Evolutionary conservation across 1,140 invertebrate species (phyloP), one percentile per base, ranked within the genome.

Genomic region (Samia ricini): DNA sequence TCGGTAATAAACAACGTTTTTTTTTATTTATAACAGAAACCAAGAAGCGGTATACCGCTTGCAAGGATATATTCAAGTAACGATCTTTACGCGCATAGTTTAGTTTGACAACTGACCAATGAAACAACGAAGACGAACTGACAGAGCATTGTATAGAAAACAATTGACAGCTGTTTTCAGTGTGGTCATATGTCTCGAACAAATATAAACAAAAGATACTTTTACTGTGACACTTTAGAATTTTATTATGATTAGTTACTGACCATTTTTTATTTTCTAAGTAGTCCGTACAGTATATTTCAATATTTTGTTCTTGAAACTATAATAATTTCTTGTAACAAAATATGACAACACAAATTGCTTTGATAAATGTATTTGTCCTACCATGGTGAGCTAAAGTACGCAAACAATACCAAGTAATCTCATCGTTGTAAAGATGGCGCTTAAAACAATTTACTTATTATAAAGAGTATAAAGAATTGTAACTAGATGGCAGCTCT

Each of bases 31-130:
- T 61, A 66, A 58, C 64, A 48, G 60, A 42, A 65, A 61, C 61
- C 54, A 42, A 19, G 29, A 22, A 54, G 48, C 29, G 29, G 19
- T n/a, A 21, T 10, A 20, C 29, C 56, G 29, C 20, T 36, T 2
- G 21, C 52, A n/a, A 12, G 19, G 22, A 24, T 52, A 52, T 21
- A 20, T 52, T 52, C 51, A 23, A 52, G 20, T 22, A 15, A 21
- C 51, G 19, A 21, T 52, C 51, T 15, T 20, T 21, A 15, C 56
- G 50, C 56, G 51, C 56, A 60, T 60, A 59, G 63, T 52, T 56
- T 56, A 57, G 52, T 54, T 67, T 67, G 65, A 67, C 65, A 67
- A 67, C 65, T 67, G 61, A 66, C 42, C 63, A 52, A 63, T 60
- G 60, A 60, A 63, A 63, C 42, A 67, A 67, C 65, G 60, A 51